Evolutionary conservation across 1,140 invertebrate species (phyloP), one percentile per base, ranked within the genome.

Genomic region (Pachyrhynchus sulphureomaculatus): DNA sequence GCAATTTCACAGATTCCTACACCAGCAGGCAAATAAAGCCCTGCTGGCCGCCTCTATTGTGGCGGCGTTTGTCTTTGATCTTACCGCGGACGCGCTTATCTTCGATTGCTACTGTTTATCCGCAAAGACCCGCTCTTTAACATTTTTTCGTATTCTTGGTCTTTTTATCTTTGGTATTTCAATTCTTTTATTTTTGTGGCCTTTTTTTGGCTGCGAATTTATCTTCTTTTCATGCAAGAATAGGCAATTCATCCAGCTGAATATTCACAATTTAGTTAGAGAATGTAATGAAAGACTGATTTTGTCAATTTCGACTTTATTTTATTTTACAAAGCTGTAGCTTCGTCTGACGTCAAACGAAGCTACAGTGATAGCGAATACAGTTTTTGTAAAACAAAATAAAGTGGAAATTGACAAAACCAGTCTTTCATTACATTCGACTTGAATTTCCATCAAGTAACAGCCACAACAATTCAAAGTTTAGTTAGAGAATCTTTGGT

Each of bases 21-120:
- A 36, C 39, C 55, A 48, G 44, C 55, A 58, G 55, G 55, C 55
- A 58, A 58, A 58, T 58, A 58, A 58, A 44, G 55, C 34, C 53
- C 55, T 48, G 55, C 45, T 48, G 42, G 55, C 55, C 44, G 55
- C 55, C 47, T 34, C 55, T 32, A 58, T 58, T 58, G 55, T 58
- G 55, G 44, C 55, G 55, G 55, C 42, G 39, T 48, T 51, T 65
- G 37, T 21, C 54, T 61, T 65, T 65, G 51, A 65, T 56, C 39
- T 60, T 20, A 39, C 59, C 59, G 64, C 58, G 52, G 58, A 39
- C 64, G 55, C 45, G 58, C 59, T 66, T 66, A 66, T 66, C 64
- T 66, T 57, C 64, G 62, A 66, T 66, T 66, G 64, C 64, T 66
- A 66, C 64, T 66, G 64, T 66, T 66, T 66, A 66, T 62, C 58